Base-by-base conservation (phyloP, 2,113 vertebrate species). In the Neogale vison region DNA sequence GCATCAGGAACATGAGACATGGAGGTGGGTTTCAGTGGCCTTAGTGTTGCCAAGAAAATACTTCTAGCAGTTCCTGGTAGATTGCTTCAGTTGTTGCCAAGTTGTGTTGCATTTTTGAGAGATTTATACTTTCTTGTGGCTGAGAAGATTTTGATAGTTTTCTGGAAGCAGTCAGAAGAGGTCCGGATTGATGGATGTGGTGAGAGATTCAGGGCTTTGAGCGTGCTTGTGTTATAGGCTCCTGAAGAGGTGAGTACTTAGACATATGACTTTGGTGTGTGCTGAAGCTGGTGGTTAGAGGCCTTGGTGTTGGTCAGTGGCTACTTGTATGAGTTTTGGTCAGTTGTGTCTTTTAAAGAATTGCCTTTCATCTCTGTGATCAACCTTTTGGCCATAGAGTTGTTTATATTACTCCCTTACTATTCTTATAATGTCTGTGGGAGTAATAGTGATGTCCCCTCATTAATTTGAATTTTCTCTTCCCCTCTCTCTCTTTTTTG, bases 71-170 rank as follows among this genome's bases (percentile, higher is more conserved):
- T 87, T 42, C 8, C 55, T 31, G 29, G 29, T 71, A 61, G 74
- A 74, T 76, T 77, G 42, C 23, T 80, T 83, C 0, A 26, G 47
- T 87, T 86, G 39, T 76, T 55, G 26, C 47, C 45, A 24, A 87
- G 26, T 77, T 94, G 47, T 92, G 34, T 65, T 88, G 36, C 36
- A 21, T 93, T 72, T 97, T 63, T 47, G 39, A 96, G 52, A n/a
- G 20, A 50, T n/a, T 77, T 93, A 23, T n/a, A 45, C n/a, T 96
- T 93, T 69, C 61, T 67, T 90, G 26, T 93, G 79, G 26, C 57
- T 81, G 36, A 81, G 29, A 85, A 86, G 39, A 47, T 80, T 92
- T 29, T 45, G 11, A 67, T 79, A 50, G 36, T 91, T 90, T 93
- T 93, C 52, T 93, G 67, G 52, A 89, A 69, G 31, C 36, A 77